Base-by-base conservation (phyloP, 2,888 invertebrate species). In the Laspeyria flexula region DNA sequence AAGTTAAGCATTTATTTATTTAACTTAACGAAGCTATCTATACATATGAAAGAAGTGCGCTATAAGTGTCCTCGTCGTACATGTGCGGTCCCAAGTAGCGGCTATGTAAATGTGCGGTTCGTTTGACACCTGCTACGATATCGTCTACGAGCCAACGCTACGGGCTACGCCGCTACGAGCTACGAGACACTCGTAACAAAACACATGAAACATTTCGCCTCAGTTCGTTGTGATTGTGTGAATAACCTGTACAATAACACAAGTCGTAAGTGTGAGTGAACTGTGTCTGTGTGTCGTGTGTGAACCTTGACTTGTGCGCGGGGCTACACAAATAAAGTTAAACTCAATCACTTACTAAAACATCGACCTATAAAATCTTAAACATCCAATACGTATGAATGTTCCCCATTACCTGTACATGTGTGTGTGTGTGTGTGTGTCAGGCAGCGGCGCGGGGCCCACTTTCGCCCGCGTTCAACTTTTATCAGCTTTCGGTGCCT, bases 401-500 rank as follows among this genome's bases (percentile, higher is more conserved):
- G 35, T 37, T 31, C 18, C 10, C 9, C 21, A n/a, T n/a, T n/a
- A n/a, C n/a, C n/a, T n/a, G n/a, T n/a, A n/a, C n/a, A n/a, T 10
- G 10, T 11, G 16, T 11, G 5, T 18, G 5, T 5, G 5, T 5
- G 2, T 18, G 2, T 18, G 29, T 13, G 18, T 3, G 16, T 11
- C 1, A 10, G 11, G 30, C 15, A 33, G 11, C 13, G 34, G 5
- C 27, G 21, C 29, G 38, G 12, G 30, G 38, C 30, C 11, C 39
- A 23, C 31, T 31, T 25, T 23, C 39, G 15, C 12, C 34, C 44
- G 39, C 48, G 35, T 45, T 11, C 33, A 53, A 49, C 39, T 53
- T 60, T 42, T 42, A 50, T 54, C 45, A 50, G 37, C 21, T 47
- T 27, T 29, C 29, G 15, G 34, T 29, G 38, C 25, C 30, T 45